Evolutionary conservation across 2,797 vertebrate genomes (phyloP), one percentile per base, ranked within the genome.

Genomic region (Sebastes miniatus): DNA sequence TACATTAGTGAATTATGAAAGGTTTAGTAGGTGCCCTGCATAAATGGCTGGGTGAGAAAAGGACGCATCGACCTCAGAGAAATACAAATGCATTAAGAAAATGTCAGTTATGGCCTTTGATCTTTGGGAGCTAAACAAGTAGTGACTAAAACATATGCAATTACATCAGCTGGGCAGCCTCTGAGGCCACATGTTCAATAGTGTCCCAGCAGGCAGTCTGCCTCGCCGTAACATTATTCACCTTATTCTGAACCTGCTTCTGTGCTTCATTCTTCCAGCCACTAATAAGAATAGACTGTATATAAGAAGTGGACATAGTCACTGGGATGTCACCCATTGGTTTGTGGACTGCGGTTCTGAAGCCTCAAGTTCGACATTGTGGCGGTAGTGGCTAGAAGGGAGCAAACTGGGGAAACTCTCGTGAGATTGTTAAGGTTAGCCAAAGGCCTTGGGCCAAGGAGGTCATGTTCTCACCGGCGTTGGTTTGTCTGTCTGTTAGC

Each of bases 1-100:
- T 91, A 91, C 88, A 92, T 93, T 94, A 92, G 92, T 83, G 82
- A 90, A 94, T 95, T 90, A 93, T 90, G 64, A 88, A 88, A 90
- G 84, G 88, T 88, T 93, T 88, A 67, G 70, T 56, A 62, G 75
- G 65, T 80, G 84, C 50, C 43, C 77, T 59, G 87, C 85, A 87
- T 84, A 20, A 89, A 84, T 71, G 66, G 72, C 81, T 76, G 80
- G 43, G 54, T n/a, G 76, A 81, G 73, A 78, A 77, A 87, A 88
- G 79, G 83, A 86, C 56, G 20, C 32, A 0, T 1, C 62, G 80
- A 87, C 91, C 86, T 89, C 77, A 47, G 75, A 77, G 85, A 47
- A 88, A 91, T 22, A 77, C 34, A 62, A 75, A 77, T 78, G 76
- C 71, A 89, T 91, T 92, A 88, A 77, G 85, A 83, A 84, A 89